phyloP scores from a whole-genome alignment of 2,888 invertebrate genomes.

The Dryobotodes eremita region DNA sequence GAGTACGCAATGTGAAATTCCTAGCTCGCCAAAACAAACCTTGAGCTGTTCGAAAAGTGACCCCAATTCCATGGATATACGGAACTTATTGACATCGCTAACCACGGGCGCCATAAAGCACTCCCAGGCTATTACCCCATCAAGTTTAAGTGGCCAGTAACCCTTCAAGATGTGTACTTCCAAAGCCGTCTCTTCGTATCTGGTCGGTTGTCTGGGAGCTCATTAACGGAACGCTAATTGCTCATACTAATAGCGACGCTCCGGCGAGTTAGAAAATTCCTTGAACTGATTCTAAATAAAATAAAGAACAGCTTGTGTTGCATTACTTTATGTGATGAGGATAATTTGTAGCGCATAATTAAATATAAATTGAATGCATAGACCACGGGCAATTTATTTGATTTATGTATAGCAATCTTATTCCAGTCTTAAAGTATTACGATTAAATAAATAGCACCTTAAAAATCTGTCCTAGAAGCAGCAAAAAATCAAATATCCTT shows the following conservation, averaged over 20 bases:
- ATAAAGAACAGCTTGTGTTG: constrained; percentile 77
- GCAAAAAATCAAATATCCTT: constrained; percentile 59
- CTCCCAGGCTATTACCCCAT: constrained; percentile 77
- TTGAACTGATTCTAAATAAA: constrained; percentile 85
- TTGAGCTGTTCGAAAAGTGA: constrained; percentile 73
- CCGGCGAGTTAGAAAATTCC: constrained; percentile 85
- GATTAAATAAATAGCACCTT: constrained; percentile 21
- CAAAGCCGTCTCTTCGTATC: constrained; percentile 70
- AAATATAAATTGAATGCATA: constrained; percentile 44
- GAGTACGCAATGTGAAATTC: constrained; percentile 58
- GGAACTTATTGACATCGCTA: constrained; percentile 74
- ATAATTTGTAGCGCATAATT: constrained; percentile 56
- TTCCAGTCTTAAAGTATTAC: constrained; percentile 8
- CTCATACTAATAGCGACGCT: constrained; percentile 85
- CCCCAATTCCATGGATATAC: constrained; percentile 79
- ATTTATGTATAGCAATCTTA: constrained; percentile 19
- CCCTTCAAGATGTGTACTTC: constrained; percentile 60
- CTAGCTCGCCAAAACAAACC: constrained; percentile 42
- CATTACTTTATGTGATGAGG: constrained; percentile 62
- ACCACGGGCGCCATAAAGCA: constrained; percentile 75
- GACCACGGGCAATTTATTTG: constrained; percentile 29
- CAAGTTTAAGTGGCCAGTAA: constrained; percentile 76
- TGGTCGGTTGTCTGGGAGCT: constrained; percentile 82
- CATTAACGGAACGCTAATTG: constrained; percentile 89
- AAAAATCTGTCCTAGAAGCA: constrained; percentile 21